Evolutionary conservation across 2,888 invertebrate genomes (phyloP).

Genomic region (Torymus texanus): DNA sequence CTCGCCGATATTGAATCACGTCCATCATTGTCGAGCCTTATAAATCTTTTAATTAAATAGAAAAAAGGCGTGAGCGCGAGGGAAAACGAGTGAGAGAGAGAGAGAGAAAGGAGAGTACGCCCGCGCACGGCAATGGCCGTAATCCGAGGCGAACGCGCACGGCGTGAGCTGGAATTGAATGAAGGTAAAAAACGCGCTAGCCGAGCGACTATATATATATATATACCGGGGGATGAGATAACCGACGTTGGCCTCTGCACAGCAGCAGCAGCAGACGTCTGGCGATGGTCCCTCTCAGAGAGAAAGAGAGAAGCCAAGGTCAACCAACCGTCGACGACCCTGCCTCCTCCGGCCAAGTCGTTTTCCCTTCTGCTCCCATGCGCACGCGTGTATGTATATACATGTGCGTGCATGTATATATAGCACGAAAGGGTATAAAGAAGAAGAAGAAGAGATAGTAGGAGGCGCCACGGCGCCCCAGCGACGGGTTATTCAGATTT

Average conservation of each 20-base stretch:
- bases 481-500: slow-evolving; percentile 13
- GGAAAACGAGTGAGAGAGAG: not conserved
- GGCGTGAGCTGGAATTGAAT: slow-evolving; percentile 48
- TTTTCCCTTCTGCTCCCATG: not conserved
- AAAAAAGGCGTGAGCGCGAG: slow-evolving; percentile 11
- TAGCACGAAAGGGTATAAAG: not conserved
- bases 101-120: not conserved
- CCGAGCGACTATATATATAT: too few species aligned
- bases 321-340: slow-evolving; percentile 14
- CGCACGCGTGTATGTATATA: too few species aligned
- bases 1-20: slow-evolving; percentile 46
- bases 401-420: too few species aligned
- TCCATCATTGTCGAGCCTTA: slow-evolving; percentile 46
- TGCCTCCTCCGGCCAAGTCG: not conserved
- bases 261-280: slow-evolving; percentile 22
- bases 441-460: not conserved
- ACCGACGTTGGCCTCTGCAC: not conserved
- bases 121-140: slow-evolving; percentile 6
- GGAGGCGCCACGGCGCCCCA: not conserved
- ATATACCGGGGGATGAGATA: not conserved
- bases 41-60: slow-evolving; percentile 50
- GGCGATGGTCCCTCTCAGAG: not conserved
- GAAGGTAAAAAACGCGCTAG: slow-evolving; percentile 33
- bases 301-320: slow-evolving; percentile 12
- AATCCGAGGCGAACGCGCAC: slow-evolving; percentile 18